Percentiles rank a stretch among this genome's conserved stretches.
Evolutionary conservation across 2,888 invertebrate genomes (phyloP).

Genomic region (Lycophotia porphyrea): DNA sequence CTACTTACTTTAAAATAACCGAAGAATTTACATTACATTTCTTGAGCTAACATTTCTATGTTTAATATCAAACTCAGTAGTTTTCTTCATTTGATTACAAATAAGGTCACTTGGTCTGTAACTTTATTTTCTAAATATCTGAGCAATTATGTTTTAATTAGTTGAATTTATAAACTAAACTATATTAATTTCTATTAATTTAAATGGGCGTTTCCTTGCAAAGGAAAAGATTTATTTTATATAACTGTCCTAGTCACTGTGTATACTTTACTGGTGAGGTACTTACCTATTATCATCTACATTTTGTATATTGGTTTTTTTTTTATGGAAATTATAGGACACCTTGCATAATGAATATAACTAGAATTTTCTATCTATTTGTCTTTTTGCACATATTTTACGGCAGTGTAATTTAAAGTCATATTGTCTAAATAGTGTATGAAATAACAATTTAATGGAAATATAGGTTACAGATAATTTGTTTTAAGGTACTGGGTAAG

Average conservation of each 20-base stretch:
- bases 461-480: conserved; percentile 19
- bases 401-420: conserved; percentile 56
- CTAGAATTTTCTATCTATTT: conserved; percentile 31
- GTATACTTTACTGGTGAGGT: not conserved
- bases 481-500: not conserved
- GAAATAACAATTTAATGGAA: conserved; percentile 41
- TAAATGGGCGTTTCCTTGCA: not conserved
- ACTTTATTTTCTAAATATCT: conserved; percentile 44
- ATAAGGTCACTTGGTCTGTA: conserved; percentile 60
- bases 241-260: not conserved
- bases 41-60: conserved; percentile 36
- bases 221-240: not conserved
- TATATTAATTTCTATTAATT: conserved; percentile 37
- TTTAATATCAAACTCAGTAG: conserved; percentile 55
- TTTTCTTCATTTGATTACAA: conserved; percentile 44
- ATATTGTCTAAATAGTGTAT: conserved; percentile 42
- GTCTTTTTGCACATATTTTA: conserved; percentile 26
- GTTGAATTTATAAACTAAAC: conserved; percentile 36
- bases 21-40: conserved; percentile 35
- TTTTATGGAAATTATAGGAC: conserved; percentile 7
- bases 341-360: conserved; percentile 8
- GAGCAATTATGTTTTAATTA: conserved; percentile 49
- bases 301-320: not conserved
- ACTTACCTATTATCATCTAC: not conserved
- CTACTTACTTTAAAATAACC: conserved; percentile 35